phyloP scores from a whole-genome alignment of 2,888 invertebrate genomes.

The Oscheius myriophilus region DNA sequence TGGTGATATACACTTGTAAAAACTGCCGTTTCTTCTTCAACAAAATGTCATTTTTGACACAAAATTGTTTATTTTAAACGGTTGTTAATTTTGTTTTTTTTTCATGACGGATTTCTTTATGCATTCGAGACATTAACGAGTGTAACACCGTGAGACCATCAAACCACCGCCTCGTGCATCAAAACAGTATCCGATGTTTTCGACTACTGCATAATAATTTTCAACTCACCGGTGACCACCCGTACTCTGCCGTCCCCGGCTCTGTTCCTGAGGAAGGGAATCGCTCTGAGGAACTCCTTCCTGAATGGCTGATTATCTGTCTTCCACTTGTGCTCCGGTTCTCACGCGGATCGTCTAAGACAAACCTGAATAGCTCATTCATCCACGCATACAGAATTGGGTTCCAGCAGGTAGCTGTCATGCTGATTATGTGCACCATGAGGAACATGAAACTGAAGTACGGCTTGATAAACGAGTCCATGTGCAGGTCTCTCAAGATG shows the following conservation, averaged over 20 bases:
- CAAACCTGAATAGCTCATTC: slow-evolving; percentile 76
- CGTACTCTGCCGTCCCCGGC: slow-evolving; percentile 22
- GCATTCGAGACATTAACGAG: too few relatives aligned
- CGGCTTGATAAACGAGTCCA: slow-evolving; percentile 76
- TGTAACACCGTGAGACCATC: too few relatives aligned
- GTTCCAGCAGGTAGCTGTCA: slow-evolving; percentile 80
- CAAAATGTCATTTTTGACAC: too few relatives aligned
- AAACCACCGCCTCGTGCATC: too few relatives aligned
- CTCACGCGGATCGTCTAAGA: slow-evolving; percentile 17
- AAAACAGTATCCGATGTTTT: too few relatives aligned
- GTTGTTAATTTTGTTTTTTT: too few relatives aligned
- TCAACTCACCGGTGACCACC: slow-evolving; percentile 25
- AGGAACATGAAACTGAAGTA: slow-evolving; percentile 91
- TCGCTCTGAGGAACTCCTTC: slow-evolving; percentile 62
- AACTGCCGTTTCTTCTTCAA: too few relatives aligned
- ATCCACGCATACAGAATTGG: slow-evolving; percentile 94
- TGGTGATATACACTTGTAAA: too few relatives aligned
- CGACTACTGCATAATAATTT: background rate
- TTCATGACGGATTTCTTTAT: too few relatives aligned
- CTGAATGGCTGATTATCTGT: slow-evolving; percentile 39
- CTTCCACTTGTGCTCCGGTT: slow-evolving; percentile 4
- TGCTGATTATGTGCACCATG: slow-evolving; percentile 81
- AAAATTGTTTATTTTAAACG: too few relatives aligned
- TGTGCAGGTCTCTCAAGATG: slow-evolving; percentile 59
- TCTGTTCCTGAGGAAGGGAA: slow-evolving; percentile 47